These are phyloP conservation scores for Atopsyche davidsoni DNA, from an alignment of 1,140 invertebrate species.

Conservation along the genomic window DNA sequence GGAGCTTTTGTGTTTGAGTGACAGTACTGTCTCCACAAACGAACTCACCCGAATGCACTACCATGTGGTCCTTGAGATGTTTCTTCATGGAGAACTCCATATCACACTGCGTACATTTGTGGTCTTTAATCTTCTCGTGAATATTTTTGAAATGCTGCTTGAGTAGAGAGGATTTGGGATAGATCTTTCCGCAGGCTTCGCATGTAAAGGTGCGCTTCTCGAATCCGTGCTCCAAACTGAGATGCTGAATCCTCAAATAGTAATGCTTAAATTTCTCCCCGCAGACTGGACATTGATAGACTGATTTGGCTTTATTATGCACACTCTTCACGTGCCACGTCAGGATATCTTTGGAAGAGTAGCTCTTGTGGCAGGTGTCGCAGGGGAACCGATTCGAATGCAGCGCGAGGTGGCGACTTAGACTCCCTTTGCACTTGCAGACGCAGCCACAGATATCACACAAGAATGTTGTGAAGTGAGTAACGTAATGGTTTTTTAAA, in stretches of 20 bases:
- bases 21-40: too few relatives aligned
- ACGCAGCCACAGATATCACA: slow-evolving; percentile 12
- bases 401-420: not conserved
- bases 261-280: not conserved
- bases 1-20: too few relatives aligned
- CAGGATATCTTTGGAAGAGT: slow-evolving; percentile 2
- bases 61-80: too few relatives aligned
- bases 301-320: slow-evolving; percentile 7
- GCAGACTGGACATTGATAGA: not conserved
- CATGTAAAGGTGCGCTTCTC: too few relatives aligned
- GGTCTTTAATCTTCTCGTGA: not conserved
- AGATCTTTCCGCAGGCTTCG: slow-evolving; percentile 4
- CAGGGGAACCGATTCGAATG: slow-evolving; percentile 9
- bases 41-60: too few relatives aligned
- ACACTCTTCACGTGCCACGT: slow-evolving; percentile 4
- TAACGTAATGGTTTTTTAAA: slow-evolving; percentile 4
- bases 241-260: too few relatives aligned
- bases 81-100: too few relatives aligned
- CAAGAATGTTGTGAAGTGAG: slow-evolving; percentile 10
- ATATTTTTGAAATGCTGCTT: not conserved
- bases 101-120: slow-evolving; percentile 4
- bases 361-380: slow-evolving; percentile 10
- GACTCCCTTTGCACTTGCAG: not conserved
- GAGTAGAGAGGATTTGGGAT: not conserved
- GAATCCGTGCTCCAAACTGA: too few relatives aligned